Percentiles rank a stretch among this genome's conserved stretches.
phyloP scores from a whole-genome alignment of 2,113 vertebrate genomes.

The Crypturellus undulatus region DNA sequence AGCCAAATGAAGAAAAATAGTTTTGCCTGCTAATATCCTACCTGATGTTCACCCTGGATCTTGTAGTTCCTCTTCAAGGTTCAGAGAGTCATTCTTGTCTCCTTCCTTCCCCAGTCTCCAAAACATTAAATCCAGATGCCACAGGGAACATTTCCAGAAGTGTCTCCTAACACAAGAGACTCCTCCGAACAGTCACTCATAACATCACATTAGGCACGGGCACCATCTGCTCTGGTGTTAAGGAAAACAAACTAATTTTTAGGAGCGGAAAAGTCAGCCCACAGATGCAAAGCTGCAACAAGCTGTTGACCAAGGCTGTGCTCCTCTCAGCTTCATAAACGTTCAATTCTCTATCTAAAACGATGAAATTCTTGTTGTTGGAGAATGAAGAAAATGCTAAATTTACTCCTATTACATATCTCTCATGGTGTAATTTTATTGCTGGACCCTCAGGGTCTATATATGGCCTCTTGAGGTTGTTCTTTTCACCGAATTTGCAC shows the following conservation, averaged over 20 bases:
- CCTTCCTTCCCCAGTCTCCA: not conserved
- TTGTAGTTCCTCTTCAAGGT: not conserved
- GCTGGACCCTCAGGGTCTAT: not conserved
- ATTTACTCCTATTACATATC: not conserved
- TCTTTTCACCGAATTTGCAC: not conserved
- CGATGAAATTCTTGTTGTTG: not conserved
- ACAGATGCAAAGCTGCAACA: not conserved
- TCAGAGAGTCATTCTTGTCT: not conserved
- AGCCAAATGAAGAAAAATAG: not conserved
- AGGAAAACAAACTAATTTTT: not conserved
- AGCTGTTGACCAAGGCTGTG: not conserved
- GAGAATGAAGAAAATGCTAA: accelerated
- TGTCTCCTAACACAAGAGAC: not conserved
- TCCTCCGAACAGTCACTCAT: not conserved
- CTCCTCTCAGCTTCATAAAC: not conserved
- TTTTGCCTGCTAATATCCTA: not conserved
- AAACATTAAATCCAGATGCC: accelerated
- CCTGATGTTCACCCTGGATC: too few species aligned
- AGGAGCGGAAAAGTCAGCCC: not conserved
- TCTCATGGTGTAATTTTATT: accelerated
- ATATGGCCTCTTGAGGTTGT: not conserved
- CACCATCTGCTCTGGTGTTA: not conserved
- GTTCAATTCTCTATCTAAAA: not conserved
- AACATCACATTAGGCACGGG: not conserved
- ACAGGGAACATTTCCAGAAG: not conserved